Conservation (phyloP, 2,888 invertebrate species). For the Portevinia maculata region DNA sequence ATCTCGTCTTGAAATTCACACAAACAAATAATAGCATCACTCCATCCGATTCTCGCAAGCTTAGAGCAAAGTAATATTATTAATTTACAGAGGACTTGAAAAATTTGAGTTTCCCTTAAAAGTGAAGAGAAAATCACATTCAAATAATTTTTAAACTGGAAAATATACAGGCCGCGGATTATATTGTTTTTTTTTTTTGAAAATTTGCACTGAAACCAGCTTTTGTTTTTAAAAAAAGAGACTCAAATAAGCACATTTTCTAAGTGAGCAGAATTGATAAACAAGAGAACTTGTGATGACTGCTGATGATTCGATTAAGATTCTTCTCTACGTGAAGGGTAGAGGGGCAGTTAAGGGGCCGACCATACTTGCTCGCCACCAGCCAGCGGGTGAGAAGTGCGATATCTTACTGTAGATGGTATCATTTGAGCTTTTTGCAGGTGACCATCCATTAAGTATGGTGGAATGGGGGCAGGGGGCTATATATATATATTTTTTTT, state of each 20-base stretch:
- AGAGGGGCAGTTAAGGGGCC: background rate
- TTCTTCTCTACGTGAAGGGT: background rate
- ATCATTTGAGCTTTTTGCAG: conserved; percentile 8
- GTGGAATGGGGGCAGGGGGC: background rate
- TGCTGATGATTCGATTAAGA: conserved; percentile 17
- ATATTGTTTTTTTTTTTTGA: background rate
- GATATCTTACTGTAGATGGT: background rate
- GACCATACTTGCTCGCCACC: background rate
- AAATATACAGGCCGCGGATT: too few species aligned
- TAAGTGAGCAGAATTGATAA: conserved; percentile 34
- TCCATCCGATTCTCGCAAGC: too few species aligned
- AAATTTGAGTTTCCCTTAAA: too few species aligned
- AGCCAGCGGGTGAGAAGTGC: background rate
- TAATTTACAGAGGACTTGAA: too few species aligned
- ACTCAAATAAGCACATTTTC: conserved; percentile 32
- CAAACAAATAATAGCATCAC: too few species aligned
- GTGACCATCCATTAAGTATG: background rate
- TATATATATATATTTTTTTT: background rate
- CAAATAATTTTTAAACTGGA: too few species aligned
- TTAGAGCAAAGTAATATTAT: too few species aligned
- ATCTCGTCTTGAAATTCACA: too few species aligned
- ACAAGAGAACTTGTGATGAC: conserved; percentile 42
- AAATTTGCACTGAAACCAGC: conserved; percentile 38
- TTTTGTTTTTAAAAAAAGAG: too few species aligned
- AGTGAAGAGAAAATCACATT: too few species aligned